A percentile compares a stretch with the other conserved stretches of the same genome.
These are phyloP conservation scores for Anoncus sp. DNA, from an alignment of 2,888 invertebrate genomes.

Conservation along the genomic window DNA sequence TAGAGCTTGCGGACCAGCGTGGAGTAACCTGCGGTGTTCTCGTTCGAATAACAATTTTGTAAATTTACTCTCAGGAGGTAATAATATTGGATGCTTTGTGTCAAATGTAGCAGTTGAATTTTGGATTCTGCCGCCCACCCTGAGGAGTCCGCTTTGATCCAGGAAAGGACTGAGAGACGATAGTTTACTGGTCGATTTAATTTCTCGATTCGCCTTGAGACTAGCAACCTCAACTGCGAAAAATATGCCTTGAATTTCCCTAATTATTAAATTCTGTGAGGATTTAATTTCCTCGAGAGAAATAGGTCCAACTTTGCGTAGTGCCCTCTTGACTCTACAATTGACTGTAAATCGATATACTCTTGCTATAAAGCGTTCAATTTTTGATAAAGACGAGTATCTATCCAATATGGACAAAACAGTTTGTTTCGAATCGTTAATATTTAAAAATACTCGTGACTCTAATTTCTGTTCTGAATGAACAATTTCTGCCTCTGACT, in stretches of 20 bases:
- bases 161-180: conserved; percentile 44
- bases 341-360: too few species aligned
- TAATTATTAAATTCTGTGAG: conserved; percentile 10
- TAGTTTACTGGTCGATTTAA: conserved; percentile 34
- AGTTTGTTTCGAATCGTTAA: too few species aligned
- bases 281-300: conserved; percentile 3
- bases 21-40: conserved; percentile 54
- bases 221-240: conserved; percentile 28
- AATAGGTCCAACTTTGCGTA: conserved; percentile 22
- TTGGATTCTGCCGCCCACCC: conserved; percentile 59
- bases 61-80: conserved; percentile 29
- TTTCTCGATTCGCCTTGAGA: conserved; percentile 12
- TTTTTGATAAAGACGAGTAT: conserved; percentile 37
- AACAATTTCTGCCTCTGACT: background rate
- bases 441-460: too few species aligned
- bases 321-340: conserved; percentile 35
- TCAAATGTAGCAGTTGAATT: conserved; percentile 16
- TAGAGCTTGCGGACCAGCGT: conserved; percentile 61
- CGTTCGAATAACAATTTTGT: conserved; percentile 54
- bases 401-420: too few species aligned
- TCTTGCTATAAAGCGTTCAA: conserved; percentile 34
- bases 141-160: conserved; percentile 37
- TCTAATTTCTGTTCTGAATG: conserved; percentile 9
- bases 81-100: conserved; percentile 43
- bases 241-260: conserved; percentile 9